phyloP scores from a whole-genome alignment of 2,888 invertebrate species.

The Andrena dorsata region DNA sequence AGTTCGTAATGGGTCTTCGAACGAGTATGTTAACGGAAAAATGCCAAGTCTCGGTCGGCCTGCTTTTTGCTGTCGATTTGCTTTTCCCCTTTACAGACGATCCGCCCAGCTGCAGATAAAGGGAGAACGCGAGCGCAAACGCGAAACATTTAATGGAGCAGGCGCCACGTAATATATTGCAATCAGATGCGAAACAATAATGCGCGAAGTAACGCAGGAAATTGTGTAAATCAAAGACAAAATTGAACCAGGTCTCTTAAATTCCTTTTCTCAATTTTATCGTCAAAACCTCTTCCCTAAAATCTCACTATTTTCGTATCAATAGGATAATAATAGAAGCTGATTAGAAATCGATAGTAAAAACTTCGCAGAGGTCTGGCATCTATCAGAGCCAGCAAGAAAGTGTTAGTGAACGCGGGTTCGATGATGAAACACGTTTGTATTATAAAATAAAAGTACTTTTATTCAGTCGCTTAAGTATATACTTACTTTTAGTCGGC shows the following conservation, averaged over 20 bases:
- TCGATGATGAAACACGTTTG: no score
- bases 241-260: background rate
- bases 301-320: no score
- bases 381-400: no score
- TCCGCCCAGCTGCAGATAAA: conserved; percentile 31
- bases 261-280: background rate
- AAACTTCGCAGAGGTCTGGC: no score
- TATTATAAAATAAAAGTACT: no score
- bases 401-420: no score
- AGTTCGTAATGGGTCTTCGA: conserved; percentile 38
- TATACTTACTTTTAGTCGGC: no score
- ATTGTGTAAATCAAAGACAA: background rate
- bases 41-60: conserved; percentile 46
- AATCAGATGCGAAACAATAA: background rate
- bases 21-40: conserved; percentile 46
- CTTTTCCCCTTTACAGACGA: conserved; percentile 53
- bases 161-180: conserved; percentile 30
- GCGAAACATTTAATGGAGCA: conserved; percentile 28
- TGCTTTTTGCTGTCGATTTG: conserved; percentile 47
- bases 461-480: no score
- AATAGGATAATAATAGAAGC: no score
- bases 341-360: no score
- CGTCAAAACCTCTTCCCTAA: background rate
- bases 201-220: conserved; percentile 19
- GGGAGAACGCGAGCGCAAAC: conserved; percentile 8